phyloP scores from a whole-genome alignment of 2,797 vertebrate genomes.

The Morus bassanus region DNA sequence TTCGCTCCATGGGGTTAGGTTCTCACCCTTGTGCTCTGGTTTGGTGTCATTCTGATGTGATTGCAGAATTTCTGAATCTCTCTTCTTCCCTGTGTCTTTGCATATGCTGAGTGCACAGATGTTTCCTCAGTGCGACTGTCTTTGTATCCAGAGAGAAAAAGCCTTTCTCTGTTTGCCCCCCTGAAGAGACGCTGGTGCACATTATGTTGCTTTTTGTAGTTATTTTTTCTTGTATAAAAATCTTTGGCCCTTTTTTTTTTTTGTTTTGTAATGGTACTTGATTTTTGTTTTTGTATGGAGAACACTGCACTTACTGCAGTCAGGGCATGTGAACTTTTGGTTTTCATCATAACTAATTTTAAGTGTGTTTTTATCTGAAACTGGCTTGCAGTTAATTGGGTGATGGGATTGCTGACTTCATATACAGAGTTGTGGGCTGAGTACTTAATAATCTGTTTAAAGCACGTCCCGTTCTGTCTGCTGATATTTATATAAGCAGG shows the following conservation, averaged over 20 bases:
- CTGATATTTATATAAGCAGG: background rate
- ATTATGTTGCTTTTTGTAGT: background rate
- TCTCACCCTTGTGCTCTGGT: background rate
- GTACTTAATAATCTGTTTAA: background rate
- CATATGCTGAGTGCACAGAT: background rate
- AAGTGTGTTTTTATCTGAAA: background rate
- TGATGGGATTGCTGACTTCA: background rate
- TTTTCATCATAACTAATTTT: background rate
- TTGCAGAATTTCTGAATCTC: background rate
- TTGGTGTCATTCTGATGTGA: background rate
- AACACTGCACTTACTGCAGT: background rate
- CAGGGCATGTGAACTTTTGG: background rate
- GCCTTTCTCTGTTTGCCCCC: background rate
- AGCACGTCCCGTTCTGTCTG: background rate
- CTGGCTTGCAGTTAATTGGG: background rate
- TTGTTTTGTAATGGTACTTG: background rate
- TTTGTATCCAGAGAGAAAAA: background rate
- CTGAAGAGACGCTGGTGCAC: rapidly evolving
- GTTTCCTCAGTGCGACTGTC: background rate
- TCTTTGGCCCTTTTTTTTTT: background rate
- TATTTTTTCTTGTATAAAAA: background rate
- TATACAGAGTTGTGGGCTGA: background rate
- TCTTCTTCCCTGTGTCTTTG: background rate
- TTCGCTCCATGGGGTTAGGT: background rate
- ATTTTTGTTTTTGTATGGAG: background rate